Base-by-base conservation (phyloP, 2,797 vertebrate genomes). In the Cygnus olor region DNA sequence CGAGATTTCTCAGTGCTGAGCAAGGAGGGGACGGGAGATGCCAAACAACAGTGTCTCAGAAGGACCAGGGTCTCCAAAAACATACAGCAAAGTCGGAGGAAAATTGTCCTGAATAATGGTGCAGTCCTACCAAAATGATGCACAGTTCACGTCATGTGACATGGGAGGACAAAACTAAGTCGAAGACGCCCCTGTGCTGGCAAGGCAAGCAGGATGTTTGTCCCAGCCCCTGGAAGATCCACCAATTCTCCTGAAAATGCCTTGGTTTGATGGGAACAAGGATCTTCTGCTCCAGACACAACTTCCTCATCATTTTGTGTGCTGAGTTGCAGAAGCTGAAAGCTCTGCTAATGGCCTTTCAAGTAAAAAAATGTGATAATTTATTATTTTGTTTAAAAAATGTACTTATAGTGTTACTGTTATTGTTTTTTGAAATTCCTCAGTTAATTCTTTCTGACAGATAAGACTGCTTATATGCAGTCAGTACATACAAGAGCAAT, bases 221-320 rank as follows among this genome's bases (percentile, higher is more conserved):
- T 30, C 40, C 30, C 40, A 56, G 25, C 3, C 28, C 40, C 42
- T 42, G 45, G 3, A 42, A 79, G 65, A 53, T 71, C 73, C 27
- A 63, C 30, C 25, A 79, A 5, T 53, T 61, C 42, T 82, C 21
- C 22, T 5, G 1, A 20, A 79, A 93, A 73, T 38, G 32, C 34
- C 24, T 9, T 1, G 1, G 34, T 88, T 76, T 1, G 1, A 57
- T 10, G 10, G 16, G 15, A 66, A 36, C 34, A 0, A 3, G 63
- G 40, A 56, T 66, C 36, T 53, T 38, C 20, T 1, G 2, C 57
- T 56, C 28, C 79, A 42, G 45, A 30, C n/a, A 42, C 36, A 66
- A n/a, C 30, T 42, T 44, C 36, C 40, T 66, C 22, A 47, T n/a
- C 1, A 1, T 47, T 74, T 36, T 51, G 21, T n/a, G 45, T n/a